Conservation (phyloP, 2,888 invertebrate genomes). For the Alentia gelatinosa region DNA sequence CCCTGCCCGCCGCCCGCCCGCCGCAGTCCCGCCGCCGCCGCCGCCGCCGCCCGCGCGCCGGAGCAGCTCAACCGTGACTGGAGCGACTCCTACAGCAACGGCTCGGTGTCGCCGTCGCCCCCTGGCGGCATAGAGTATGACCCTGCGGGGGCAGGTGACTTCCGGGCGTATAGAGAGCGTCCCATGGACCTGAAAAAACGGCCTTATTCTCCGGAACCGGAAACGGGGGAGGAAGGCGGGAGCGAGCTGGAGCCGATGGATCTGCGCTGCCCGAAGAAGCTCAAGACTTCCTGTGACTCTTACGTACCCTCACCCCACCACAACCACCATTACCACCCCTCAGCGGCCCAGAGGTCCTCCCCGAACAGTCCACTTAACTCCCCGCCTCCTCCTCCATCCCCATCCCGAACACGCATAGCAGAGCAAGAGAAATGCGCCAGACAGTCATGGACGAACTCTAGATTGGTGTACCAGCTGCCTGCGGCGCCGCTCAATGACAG, state of each 20-base stretch:
- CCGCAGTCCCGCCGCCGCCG: neutral
- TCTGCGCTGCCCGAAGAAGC: constrained; percentile 1
- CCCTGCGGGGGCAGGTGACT: neutral
- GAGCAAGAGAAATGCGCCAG: neutral
- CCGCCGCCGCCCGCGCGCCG: too few species aligned
- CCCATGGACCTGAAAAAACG: neutral
- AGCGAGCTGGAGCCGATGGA: constrained; percentile 13
- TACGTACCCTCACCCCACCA: neutral
- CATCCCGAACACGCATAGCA: neutral
- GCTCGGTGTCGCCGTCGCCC: neutral
- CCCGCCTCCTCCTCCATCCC: neutral
- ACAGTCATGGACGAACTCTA: neutral
- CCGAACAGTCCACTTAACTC: neutral
- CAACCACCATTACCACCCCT: too few species aligned
- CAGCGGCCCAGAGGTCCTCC: too few species aligned
- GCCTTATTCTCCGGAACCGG: neutral
- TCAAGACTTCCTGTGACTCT: neutral
- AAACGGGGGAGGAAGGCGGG: neutral
- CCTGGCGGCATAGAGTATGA: neutral
- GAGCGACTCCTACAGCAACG: neutral
- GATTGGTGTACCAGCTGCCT: neutral
- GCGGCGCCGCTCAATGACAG: neutral
- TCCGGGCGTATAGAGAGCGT: neutral
- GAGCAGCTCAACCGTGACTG: neutral
- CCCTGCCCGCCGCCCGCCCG: neutral